phyloP scores from a whole-genome alignment of 2,797 vertebrate species.

The Sebastes itinus region DNA sequence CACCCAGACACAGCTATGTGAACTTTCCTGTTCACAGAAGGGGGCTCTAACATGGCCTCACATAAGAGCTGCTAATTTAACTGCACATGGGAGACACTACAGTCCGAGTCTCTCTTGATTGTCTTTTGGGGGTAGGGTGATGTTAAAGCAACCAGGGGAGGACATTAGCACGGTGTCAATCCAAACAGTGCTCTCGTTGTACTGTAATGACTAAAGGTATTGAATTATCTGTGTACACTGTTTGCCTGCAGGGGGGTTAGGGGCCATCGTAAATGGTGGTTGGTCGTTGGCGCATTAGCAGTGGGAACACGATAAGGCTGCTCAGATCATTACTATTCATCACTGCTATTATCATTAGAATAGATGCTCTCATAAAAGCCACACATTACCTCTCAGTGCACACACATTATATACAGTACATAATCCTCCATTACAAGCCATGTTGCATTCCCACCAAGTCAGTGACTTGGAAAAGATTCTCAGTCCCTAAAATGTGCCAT shows the following conservation, averaged over 20 bases:
- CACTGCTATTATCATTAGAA: conserved; percentile 38
- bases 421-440: conserved; percentile 25
- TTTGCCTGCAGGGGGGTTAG: conserved; percentile 25
- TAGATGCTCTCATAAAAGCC: conserved; percentile 28
- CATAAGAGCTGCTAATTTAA: conserved; percentile 10
- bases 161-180: conserved; percentile 46
- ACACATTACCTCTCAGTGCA: conserved; percentile 6
- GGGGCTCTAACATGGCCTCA: background rate
- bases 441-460: conserved; percentile 16
- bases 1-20: background rate
- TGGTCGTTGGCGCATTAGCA: conserved; percentile 33
- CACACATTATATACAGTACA: background rate
- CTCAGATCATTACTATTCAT: conserved; percentile 53
- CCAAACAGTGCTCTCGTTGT: background rate
- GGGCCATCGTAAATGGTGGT: conserved; percentile 21
- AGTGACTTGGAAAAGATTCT: conserved; percentile 7
- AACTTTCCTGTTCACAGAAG: background rate
- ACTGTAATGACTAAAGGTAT: conserved; percentile 54
- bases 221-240: conserved; percentile 45
- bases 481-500: conserved; percentile 31
- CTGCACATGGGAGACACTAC: background rate
- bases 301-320: conserved; percentile 18
- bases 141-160: background rate
- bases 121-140: background rate
- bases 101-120: background rate